Conservation (phyloP, 2,888 invertebrate species). For the Amorpha juglandis region DNA sequence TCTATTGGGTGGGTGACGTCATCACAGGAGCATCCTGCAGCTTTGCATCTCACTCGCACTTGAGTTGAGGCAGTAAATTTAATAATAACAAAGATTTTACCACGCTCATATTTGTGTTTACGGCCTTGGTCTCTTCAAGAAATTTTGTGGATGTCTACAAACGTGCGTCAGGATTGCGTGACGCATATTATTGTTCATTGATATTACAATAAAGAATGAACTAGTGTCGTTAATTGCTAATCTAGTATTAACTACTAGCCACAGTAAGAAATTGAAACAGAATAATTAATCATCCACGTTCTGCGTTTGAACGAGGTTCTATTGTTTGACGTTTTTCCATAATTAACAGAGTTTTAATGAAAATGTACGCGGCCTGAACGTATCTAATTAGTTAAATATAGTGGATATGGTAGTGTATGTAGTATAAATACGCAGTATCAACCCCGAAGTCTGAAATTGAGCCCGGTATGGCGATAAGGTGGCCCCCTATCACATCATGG, state of each 20-base stretch:
- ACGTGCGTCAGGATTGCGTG: too few relatives aligned
- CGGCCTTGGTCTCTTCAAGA: slow-evolving; percentile 2
- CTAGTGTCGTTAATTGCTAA: neutral
- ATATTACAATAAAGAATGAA: too few relatives aligned
- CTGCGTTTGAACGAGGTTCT: slow-evolving; percentile 34
- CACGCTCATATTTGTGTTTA: slow-evolving; percentile 27
- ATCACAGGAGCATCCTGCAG: slow-evolving; percentile 55
- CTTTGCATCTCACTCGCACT: slow-evolving; percentile 59
- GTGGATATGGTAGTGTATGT: neutral
- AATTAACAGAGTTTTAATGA: slow-evolving; percentile 50
- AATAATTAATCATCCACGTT: slow-evolving; percentile 12
- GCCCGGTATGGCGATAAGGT: too few relatives aligned
- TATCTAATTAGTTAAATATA: slow-evolving; percentile 7
- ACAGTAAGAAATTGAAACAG: neutral
- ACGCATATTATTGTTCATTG: too few relatives aligned
- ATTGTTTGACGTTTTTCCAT: slow-evolving; percentile 47
- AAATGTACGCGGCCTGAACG: slow-evolving; percentile 30
- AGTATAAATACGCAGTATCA: too few relatives aligned
- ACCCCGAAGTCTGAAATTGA: too few relatives aligned
- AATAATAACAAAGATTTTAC: slow-evolving; percentile 20
- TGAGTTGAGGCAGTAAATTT: slow-evolving; percentile 30
- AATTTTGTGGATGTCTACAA: neutral
- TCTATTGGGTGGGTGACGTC: slow-evolving; percentile 66
- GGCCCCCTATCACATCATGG: too few relatives aligned
- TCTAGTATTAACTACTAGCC: neutral